phyloP scores from a whole-genome alignment of 2,888 invertebrate species.

The Yponomeuta malinellus region DNA sequence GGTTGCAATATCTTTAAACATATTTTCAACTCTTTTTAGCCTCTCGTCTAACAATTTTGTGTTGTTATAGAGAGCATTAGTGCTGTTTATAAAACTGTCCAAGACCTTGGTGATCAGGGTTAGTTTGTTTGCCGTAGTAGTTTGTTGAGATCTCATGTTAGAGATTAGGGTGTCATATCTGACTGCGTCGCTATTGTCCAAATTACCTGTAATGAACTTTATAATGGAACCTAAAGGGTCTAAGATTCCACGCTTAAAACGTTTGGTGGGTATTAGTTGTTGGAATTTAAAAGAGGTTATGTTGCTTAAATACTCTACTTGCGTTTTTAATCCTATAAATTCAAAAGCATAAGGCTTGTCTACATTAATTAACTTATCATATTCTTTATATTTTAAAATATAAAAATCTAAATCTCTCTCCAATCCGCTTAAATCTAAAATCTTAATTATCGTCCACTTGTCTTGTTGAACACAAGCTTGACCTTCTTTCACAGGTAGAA shows the following conservation, averaged over 20 bases:
- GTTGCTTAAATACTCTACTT: conserved; percentile 20
- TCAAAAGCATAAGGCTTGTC: neutral
- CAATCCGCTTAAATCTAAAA: conserved; percentile 21
- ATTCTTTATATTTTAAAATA: conserved; percentile 18
- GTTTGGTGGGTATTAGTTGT: conserved; percentile 17
- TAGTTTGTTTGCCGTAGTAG: neutral
- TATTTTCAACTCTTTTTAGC: too few relatives aligned
- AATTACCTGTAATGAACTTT: conserved; percentile 27
- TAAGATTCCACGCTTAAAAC: conserved; percentile 20
- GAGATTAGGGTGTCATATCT: conserved; percentile 22
- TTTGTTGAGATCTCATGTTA: conserved; percentile 12
- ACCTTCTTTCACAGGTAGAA: conserved; percentile 23
- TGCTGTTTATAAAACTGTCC: too few relatives aligned
- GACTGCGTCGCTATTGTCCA: conserved; percentile 26
- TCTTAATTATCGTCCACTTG: conserved; percentile 21
- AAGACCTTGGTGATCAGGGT: too few relatives aligned
- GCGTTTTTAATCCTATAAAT: conserved; percentile 17
- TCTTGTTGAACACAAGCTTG: conserved; percentile 10
- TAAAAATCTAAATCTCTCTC: conserved; percentile 13
- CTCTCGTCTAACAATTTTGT: too few relatives aligned
- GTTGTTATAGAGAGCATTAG: too few relatives aligned
- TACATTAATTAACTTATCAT: conserved; percentile 19
- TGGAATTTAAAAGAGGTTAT: conserved; percentile 18
- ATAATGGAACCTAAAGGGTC: conserved; percentile 23
- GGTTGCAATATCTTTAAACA: too few relatives aligned